phyloP scores from a whole-genome alignment of 2,797 vertebrate species.

The Danio aesculapii region DNA sequence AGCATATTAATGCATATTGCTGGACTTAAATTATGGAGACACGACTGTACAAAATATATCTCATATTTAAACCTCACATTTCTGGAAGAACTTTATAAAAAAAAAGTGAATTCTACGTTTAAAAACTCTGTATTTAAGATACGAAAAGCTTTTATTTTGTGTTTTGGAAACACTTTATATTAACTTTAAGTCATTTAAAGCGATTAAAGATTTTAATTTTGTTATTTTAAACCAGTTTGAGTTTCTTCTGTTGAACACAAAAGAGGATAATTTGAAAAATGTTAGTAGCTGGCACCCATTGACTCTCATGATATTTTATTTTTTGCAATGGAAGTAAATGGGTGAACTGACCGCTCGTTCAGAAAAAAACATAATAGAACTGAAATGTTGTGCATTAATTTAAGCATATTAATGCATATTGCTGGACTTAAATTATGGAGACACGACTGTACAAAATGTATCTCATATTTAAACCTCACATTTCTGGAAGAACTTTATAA shows the following conservation, averaged over 20 bases:
- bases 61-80: slow-evolving; percentile 6
- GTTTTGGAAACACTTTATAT: slow-evolving; percentile 7
- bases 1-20: background rate
- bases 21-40: slow-evolving; percentile 15
- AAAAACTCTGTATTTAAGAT: slow-evolving; percentile 16
- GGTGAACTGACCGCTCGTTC: slow-evolving; percentile 72
- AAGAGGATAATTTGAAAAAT: no score
- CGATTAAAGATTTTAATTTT: no score
- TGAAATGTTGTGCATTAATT: no score
- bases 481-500: no score
- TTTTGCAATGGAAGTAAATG: slow-evolving; percentile 66
- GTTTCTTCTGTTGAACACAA: no score
- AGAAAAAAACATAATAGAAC: background rate
- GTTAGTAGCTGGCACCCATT: no score
- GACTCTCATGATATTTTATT: no score
- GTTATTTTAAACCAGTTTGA: no score
- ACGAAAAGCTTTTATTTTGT: slow-evolving; percentile 32
- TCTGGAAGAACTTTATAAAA: background rate
- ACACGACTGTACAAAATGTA: background rate
- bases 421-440: slow-evolving; percentile 15
- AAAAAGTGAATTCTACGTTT: no score
- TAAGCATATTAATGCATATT: background rate
- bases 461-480: background rate
- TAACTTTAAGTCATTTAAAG: background rate
- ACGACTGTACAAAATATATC: slow-evolving; percentile 4